Conservation (phyloP, 2,797 vertebrate species). For the Thripadectes ignobilis region DNA sequence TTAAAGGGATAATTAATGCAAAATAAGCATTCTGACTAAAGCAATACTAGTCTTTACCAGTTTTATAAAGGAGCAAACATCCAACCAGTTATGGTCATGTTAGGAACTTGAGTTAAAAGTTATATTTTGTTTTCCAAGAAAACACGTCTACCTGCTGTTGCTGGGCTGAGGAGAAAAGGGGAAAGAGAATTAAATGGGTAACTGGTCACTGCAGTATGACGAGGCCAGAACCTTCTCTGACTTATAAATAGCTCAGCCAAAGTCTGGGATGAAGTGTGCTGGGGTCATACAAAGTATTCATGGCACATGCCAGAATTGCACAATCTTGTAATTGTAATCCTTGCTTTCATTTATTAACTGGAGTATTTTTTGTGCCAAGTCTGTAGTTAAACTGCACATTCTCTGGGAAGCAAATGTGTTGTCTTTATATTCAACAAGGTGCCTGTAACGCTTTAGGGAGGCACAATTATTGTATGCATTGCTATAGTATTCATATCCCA, state of each 20-base stretch:
- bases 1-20: neutral
- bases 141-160: neutral
- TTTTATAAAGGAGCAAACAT: neutral
- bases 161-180: neutral
- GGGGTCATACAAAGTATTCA: slow-evolving; percentile 39
- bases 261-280: slow-evolving; percentile 14
- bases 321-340: neutral
- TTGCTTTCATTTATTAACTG: slow-evolving; percentile 19
- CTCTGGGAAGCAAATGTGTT: neutral
- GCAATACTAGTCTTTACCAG: neutral
- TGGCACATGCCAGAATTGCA: slow-evolving; percentile 10
- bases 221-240: neutral
- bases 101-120: neutral
- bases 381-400: neutral
- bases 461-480: neutral
- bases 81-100: neutral
- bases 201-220: neutral
- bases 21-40: neutral
- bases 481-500: neutral
- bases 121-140: neutral
- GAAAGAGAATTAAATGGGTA: neutral
- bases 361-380: neutral
- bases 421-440: neutral
- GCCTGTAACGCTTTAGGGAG: neutral
- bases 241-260: slow-evolving; percentile 10